These are phyloP conservation scores for Melanotaenia nigrans DNA, from an alignment of 2,797 vertebrate species.

Conservation along the genomic window DNA sequence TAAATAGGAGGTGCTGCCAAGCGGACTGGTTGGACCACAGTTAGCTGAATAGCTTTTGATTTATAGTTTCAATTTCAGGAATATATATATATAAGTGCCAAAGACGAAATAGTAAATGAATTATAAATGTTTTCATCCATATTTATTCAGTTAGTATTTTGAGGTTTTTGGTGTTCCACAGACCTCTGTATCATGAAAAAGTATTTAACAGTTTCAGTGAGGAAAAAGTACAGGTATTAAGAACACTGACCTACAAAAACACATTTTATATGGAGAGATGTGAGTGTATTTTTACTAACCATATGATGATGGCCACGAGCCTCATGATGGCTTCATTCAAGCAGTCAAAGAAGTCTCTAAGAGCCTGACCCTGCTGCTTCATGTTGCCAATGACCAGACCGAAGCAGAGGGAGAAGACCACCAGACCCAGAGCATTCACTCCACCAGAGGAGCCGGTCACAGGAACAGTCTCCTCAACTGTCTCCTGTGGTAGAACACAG, in stretches of 20 bases:
- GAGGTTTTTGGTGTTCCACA: too few species aligned
- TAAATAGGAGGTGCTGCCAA: too few species aligned
- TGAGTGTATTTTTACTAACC: slow-evolving; percentile 82
- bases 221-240: too few species aligned
- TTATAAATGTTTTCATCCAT: too few species aligned
- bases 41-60: too few species aligned
- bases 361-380: slow-evolving; percentile 91
- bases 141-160: too few species aligned
- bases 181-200: too few species aligned
- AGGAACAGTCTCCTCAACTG: slow-evolving; percentile 89
- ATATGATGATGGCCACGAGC: slow-evolving; percentile 95
- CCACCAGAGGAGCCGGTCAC: slow-evolving; percentile 89
- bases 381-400: slow-evolving; percentile 95
- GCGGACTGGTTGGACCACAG: too few species aligned
- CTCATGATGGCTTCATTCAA: slow-evolving; percentile 97
- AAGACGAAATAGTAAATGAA: too few species aligned
- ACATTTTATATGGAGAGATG: neutral
- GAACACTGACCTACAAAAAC: neutral
- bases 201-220: too few species aligned
- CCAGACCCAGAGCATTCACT: slow-evolving; percentile 94
- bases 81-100: too few species aligned
- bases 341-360: slow-evolving; percentile 92
- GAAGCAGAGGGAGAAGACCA: slow-evolving; percentile 96
- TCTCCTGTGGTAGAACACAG: slow-evolving; percentile 76
- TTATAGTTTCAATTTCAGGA: too few species aligned